Base-by-base conservation (phyloP, 2,888 invertebrate genomes). In the Spilarctia lutea region DNA sequence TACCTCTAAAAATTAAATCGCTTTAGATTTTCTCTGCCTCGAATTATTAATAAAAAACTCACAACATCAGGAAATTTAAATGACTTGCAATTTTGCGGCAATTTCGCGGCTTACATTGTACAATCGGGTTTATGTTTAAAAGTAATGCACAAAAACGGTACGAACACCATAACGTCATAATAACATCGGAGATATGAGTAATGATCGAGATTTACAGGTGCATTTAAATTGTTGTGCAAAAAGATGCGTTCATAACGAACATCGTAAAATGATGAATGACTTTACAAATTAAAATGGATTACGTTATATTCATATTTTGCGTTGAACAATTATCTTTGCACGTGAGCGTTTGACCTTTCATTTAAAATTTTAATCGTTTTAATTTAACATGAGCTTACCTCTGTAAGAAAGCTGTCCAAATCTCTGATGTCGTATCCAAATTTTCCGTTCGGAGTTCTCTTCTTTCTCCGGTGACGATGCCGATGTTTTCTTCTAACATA, bases 401-500 rank as follows among this genome's bases (percentile, higher is more conserved):
- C 97, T 11, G 97, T 97, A 71, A 98, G 95, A 90, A 98, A 98
- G 78, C 97, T 97, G 89, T 98, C 98, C 78, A 98, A 96, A 91
- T 98, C 98, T 78, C 97, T 96, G 69, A 98, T 98, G 83, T 98
- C 98, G 86, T 98, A 98, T 71, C 98, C 98, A 85, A 98, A 98
- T 87, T 92, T 94, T 52, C 89, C 88, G 60, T 81, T 89, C 65
- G 89, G 89, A 30, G 86, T 88, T 76, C 86, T 90, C 87, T 93
- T 95, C 93, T 92, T 94, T 84, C 92, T 92, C 76, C 93, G 90
- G 79, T 96, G 96, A 33, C 95, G 92, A 83, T 96, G 96, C 74
- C 93, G 93, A 81, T 96, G 96, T 80, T 94, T 94, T 80, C 88
- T 93, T 80, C 93, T 91, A 27, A 89, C 87, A 65, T 94, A 91